Evolutionary conservation across 92 coral and sea anemone genomes (phyloP).

Genomic region (Epizoanthus rinbou): DNA sequence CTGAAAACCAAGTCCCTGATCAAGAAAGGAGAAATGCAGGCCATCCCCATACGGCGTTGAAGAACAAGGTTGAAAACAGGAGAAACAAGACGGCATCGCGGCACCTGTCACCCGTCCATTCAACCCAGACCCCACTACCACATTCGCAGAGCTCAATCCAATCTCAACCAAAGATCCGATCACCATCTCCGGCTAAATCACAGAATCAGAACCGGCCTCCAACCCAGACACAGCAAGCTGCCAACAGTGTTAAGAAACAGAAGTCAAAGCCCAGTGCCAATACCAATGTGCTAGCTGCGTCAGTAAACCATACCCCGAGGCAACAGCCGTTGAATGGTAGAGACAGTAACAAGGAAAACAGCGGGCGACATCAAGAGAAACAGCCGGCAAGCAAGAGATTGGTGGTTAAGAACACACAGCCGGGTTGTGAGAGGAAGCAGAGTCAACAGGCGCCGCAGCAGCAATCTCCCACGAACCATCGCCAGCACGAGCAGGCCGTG

Average conservation of each 20-base stretch:
- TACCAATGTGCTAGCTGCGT: neutral
- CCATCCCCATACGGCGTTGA: neutral
- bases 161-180: slow-evolving; percentile 3
- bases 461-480: neutral
- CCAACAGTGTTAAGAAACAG: slow-evolving; percentile 15
- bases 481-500: too few species aligned
- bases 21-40: slow-evolving; percentile 7
- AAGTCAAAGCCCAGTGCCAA: neutral
- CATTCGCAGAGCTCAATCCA: neutral
- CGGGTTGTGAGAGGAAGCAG: slow-evolving; percentile 20
- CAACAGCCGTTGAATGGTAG: slow-evolving; percentile 1
- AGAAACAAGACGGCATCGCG: neutral
- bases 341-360: slow-evolving; percentile 33
- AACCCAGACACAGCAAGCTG: slow-evolving; percentile 8
- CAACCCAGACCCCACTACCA: neutral
- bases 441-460: slow-evolving; percentile 4
- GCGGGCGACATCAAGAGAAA: slow-evolving; percentile 29
- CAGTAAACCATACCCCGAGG: slow-evolving; percentile 1
- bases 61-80: slow-evolving; percentile 13
- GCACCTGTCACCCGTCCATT: neutral
- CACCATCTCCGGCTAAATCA: neutral
- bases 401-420: neutral
- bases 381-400: neutral
- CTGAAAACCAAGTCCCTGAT: neutral
- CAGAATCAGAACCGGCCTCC: slow-evolving; percentile 31